These are phyloP conservation scores for Proales similis DNA, from an alignment of 1,140 invertebrate species.

Conservation along the genomic window DNA sequence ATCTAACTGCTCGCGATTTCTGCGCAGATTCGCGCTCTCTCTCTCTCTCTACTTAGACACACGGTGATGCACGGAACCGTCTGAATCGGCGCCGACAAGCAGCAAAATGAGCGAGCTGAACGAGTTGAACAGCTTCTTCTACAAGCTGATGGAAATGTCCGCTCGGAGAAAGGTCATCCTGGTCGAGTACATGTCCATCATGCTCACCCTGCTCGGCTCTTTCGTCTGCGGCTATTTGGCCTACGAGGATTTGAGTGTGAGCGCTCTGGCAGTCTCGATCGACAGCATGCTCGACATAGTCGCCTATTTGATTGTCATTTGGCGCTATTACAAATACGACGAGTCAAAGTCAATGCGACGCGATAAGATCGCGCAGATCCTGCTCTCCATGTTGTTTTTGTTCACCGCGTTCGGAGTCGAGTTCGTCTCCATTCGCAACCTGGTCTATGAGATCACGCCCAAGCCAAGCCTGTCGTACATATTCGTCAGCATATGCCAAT, in stretches of 20 bases:
- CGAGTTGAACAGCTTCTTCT: too few species aligned
- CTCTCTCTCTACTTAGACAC: too few species aligned
- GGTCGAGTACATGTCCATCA: constrained; percentile 14
- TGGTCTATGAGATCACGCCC: background rate
- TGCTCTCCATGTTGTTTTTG: constrained; percentile 16
- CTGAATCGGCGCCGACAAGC: too few species aligned
- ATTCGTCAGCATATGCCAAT: constrained; percentile 6
- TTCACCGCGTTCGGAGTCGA: background rate
- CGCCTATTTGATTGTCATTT: constrained; percentile 13
- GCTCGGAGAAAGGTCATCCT: constrained; percentile 15
- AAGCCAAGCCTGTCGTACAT: constrained; percentile 12
- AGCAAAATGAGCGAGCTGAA: too few species aligned
- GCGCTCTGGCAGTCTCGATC: constrained; percentile 16
- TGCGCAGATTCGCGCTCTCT: too few species aligned
- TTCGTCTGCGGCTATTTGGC: constrained; percentile 3
- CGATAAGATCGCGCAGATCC: background rate
- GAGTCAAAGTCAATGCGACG: background rate
- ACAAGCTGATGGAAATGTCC: too few species aligned
- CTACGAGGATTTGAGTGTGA: constrained; percentile 1
- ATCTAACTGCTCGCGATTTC: too few species aligned
- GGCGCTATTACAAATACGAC: constrained; percentile 7
- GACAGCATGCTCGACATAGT: constrained; percentile 22
- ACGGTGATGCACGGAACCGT: too few species aligned
- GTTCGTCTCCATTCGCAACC: constrained; percentile 15
- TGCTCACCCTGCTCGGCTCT: constrained; percentile 1